phyloP scores from a whole-genome alignment of 2,113 vertebrate genomes.

The Corydoras sp. region DNA sequence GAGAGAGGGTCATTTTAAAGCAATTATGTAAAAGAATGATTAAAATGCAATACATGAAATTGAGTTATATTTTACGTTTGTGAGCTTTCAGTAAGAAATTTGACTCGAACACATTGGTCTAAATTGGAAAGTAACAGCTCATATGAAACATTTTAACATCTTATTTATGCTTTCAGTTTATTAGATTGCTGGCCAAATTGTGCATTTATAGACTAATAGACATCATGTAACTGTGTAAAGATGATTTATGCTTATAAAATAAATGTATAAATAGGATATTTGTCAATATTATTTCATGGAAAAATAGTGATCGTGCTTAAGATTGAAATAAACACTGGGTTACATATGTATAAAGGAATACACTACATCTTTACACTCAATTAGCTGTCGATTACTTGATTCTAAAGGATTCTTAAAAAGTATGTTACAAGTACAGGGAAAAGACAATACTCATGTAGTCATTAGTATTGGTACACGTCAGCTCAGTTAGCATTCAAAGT shows the following conservation, averaged over 20 bases:
- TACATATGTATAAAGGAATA: constrained; percentile 11
- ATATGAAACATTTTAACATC: too few relatives aligned
- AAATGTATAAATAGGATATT: background rate
- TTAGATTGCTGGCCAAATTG: too few relatives aligned
- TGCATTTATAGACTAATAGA: too few relatives aligned
- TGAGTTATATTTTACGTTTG: too few relatives aligned
- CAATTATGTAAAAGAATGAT: too few relatives aligned
- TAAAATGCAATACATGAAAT: too few relatives aligned
- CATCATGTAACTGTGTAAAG: background rate
- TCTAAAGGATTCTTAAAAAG: constrained; percentile 1
- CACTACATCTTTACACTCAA: constrained; percentile 2
- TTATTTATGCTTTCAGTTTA: too few relatives aligned
- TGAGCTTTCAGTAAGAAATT: too few relatives aligned
- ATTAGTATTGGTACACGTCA: constrained; percentile 25
- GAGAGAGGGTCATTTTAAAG: too few relatives aligned
- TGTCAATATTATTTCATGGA: constrained; percentile 1
- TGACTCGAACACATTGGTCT: too few relatives aligned
- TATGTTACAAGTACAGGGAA: constrained; percentile 12
- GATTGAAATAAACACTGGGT: background rate
- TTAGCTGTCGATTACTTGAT: constrained; percentile 25
- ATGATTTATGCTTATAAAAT: background rate
- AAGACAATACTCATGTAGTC: constrained; percentile 12
- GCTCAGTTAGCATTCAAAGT: constrained; percentile 36
- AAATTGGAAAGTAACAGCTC: too few relatives aligned
- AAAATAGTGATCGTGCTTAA: background rate